Evolutionary conservation across 2,888 invertebrate species (phyloP), one percentile per base, ranked within the genome.

Genomic region (Drosophila percnosoma): DNA sequence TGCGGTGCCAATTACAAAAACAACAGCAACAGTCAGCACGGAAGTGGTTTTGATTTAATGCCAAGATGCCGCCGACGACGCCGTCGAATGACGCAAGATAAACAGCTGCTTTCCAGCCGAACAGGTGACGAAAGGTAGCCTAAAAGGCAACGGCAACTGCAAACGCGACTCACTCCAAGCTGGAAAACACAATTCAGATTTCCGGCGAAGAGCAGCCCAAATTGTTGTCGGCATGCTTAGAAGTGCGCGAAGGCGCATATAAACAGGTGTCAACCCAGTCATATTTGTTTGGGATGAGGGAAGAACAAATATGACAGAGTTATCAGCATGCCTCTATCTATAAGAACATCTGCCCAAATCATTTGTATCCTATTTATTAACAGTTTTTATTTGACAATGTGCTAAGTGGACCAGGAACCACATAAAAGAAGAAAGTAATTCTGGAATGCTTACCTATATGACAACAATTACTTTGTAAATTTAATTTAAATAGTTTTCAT

Each of bases 21-120:
- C 53, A 78, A 34, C 58, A 64, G 34, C 61, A 68, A 67, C 64
- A 68, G 75, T 78, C 84, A 67, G 78, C 66, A 68, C 86, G 85
- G 88, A 85, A 85, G 87, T 85, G 85, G 87, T 86, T 85, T 86
- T 85, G 85, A 85, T 85, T 85, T 88, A 88, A 88, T 80, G 66
- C 71, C 71, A 63, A 80, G 79, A 75, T 75, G 76, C 65, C 68
- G 73, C 21, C 53, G 58, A 49, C 58, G 63, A 48, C 68, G 51
- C 21, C 33, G 54, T 3, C 55, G 71, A 60, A 79, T 73, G 80
- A 76, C 73, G 80, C 76, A 79, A 79, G 65, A 73, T 67, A 73
- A 80, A 76, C 78, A 79, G 81, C 77, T 80, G 88, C 75, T 87
- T 69, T 63, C 51, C 33, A 49, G 48, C 54, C 69, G 62, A 74